A percentile compares a stretch with the other conserved stretches of the same genome.
phyloP scores from a whole-genome alignment of 2,888 invertebrate species.

The Smittia aterrima region DNA sequence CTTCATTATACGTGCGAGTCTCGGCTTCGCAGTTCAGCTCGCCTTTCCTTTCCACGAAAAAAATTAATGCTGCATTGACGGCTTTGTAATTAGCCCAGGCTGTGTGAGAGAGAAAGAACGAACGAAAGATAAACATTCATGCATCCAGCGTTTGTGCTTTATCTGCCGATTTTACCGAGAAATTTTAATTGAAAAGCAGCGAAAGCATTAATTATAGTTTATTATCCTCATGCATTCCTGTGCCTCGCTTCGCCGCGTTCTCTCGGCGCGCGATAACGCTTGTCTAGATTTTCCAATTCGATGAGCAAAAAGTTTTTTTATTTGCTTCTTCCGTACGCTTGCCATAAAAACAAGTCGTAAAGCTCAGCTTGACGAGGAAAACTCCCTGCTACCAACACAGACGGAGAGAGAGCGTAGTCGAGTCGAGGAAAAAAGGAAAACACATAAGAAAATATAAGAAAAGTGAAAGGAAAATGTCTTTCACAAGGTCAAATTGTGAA shows the following conservation, averaged over 20 bases:
- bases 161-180: conserved; percentile 18
- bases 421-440: conserved; percentile 12
- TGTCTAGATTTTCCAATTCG: conserved; percentile 36
- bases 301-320: conserved; percentile 27
- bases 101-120: not conserved
- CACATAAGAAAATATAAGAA: not conserved
- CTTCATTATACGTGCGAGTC: conserved; percentile 1
- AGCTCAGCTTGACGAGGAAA: not conserved
- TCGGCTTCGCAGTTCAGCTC: too few species aligned
- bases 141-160: not conserved
- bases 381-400: not conserved
- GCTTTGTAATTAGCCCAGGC: conserved; percentile 34
- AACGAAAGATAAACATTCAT: too few species aligned
- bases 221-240: conserved; percentile 30
- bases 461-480: conserved; percentile 40
- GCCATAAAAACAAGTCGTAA: conserved; percentile 23
- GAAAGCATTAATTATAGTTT: conserved; percentile 38
- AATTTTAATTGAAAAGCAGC: conserved; percentile 36
- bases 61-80: conserved; percentile 34
- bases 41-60: conserved; percentile 37
- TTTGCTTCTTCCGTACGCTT: not conserved
- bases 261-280: not conserved
- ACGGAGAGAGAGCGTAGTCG: not conserved
- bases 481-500: conserved; percentile 36
- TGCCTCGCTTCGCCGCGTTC: not conserved